Evolutionary conservation across 1,140 invertebrate genomes (phyloP).

Genomic region (Teleogryllus occipitalis): DNA sequence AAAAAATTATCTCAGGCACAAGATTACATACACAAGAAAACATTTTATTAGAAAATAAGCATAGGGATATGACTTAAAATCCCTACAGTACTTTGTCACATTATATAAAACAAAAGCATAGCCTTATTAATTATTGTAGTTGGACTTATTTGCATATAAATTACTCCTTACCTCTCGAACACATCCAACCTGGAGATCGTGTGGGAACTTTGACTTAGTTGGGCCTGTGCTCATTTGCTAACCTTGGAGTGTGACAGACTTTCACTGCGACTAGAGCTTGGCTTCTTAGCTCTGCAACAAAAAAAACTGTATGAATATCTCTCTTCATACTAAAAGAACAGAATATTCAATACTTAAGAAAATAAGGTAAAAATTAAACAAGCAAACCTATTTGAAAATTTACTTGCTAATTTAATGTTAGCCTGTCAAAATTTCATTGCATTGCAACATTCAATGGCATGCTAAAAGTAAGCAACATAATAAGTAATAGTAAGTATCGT

Average conservation of each 20-base stretch:
- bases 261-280: not conserved
- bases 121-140: not conserved
- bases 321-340: not conserved
- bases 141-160: not conserved
- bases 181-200: not conserved
- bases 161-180: not conserved
- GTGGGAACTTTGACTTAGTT: not conserved
- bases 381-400: too few relatives aligned
- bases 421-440: too few relatives aligned
- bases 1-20: not conserved
- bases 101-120: not conserved
- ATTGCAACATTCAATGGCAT: too few relatives aligned
- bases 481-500: too few relatives aligned
- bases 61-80: not conserved
- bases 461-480: too few relatives aligned
- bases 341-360: too few relatives aligned
- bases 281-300: not conserved
- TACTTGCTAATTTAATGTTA: too few relatives aligned
- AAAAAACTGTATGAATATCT: not conserved
- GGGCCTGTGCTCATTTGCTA: not conserved
- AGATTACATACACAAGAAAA: not conserved
- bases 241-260: not conserved
- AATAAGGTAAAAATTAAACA: too few relatives aligned
- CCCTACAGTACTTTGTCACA: not conserved
- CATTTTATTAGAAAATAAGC: not conserved